These are phyloP conservation scores for Pocillopora grandis DNA, from an alignment of 92 coral and sea anemone species.

Conservation along the genomic window DNA sequence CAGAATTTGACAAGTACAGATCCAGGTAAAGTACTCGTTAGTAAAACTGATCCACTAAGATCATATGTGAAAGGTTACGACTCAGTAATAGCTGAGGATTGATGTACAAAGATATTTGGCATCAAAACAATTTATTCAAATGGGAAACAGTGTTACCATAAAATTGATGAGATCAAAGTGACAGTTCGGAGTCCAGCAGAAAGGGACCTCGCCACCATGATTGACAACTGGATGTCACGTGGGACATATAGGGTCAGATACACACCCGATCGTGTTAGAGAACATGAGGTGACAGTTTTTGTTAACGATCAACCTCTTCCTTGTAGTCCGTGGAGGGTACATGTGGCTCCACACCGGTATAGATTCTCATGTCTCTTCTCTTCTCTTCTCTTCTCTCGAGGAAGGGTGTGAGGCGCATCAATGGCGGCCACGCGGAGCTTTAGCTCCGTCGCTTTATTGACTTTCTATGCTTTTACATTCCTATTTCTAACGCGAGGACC, in stretches of 20 bases:
- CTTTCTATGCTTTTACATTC: no score
- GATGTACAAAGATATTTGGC: conserved; percentile 27
- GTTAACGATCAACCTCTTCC: conserved; percentile 51
- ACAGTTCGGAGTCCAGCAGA: conserved; percentile 26
- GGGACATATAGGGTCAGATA: conserved; percentile 25
- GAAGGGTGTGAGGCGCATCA: no score
- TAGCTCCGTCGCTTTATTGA: no score
- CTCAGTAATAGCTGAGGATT: conserved; percentile 34
- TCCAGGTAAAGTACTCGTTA: conserved; percentile 47
- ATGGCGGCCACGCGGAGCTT: no score
- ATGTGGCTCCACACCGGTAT: conserved; percentile 36
- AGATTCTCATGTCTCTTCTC: no score
- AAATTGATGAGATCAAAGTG: conserved; percentile 43
- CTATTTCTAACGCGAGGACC: no score
- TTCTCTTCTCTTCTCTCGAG: no score
- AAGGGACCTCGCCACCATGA: neutral
- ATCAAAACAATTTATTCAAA: conserved; percentile 46
- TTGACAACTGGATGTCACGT: no score
- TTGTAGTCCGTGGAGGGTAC: conserved; percentile 49
- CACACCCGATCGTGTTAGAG: conserved; percentile 45
- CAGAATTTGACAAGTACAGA: neutral
- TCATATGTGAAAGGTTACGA: conserved; percentile 56
- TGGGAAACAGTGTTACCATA: conserved; percentile 54
- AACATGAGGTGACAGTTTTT: conserved; percentile 44
- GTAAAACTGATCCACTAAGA: conserved; percentile 36